Percentiles rank a stretch among this genome's conserved stretches.
Evolutionary conservation across 2,797 vertebrate species (phyloP).

Genomic region (Eidolon dupreanum): DNA sequence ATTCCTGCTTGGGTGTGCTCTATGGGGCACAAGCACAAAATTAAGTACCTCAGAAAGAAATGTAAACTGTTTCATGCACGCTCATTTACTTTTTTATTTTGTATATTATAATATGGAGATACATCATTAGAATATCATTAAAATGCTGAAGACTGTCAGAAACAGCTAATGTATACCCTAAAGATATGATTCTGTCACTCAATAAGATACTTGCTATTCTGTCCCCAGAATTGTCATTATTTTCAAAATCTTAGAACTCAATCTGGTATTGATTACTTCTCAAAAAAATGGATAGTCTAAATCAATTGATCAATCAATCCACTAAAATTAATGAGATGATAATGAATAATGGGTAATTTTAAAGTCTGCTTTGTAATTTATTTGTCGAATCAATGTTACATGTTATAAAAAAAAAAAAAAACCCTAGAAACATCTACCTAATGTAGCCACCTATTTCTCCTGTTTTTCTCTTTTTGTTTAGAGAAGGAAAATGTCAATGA

Average conservation of each 20-base stretch:
- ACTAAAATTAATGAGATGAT: constrained; percentile 56
- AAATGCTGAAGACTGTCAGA: not conserved
- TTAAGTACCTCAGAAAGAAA: not conserved
- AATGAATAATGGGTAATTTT: constrained; percentile 33
- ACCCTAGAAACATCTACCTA: not conserved
- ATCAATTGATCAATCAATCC: not conserved
- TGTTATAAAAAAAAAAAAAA: not conserved
- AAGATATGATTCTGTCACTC: not conserved
- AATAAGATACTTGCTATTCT: not conserved
- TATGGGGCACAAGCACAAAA: not conserved
- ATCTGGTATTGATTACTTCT: not conserved
- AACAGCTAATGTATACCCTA: not conserved
- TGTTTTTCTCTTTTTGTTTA: not conserved
- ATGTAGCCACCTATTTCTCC: not conserved
- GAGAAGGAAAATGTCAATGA: not conserved
- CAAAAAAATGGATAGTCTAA: not conserved
- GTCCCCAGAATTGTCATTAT: not conserved
- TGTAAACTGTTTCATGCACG: not conserved
- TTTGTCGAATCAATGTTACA: constrained; percentile 5
- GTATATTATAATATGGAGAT: not conserved
- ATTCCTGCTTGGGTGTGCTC: not conserved
- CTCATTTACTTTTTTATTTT: constrained; percentile 41
- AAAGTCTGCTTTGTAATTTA: constrained; percentile 35
- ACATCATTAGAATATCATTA: not conserved
- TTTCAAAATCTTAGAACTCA: constrained; percentile 19